Evolutionary conservation across 2,113 vertebrate genomes (phyloP).

Genomic region (Chaetorhynchus papuensis): DNA sequence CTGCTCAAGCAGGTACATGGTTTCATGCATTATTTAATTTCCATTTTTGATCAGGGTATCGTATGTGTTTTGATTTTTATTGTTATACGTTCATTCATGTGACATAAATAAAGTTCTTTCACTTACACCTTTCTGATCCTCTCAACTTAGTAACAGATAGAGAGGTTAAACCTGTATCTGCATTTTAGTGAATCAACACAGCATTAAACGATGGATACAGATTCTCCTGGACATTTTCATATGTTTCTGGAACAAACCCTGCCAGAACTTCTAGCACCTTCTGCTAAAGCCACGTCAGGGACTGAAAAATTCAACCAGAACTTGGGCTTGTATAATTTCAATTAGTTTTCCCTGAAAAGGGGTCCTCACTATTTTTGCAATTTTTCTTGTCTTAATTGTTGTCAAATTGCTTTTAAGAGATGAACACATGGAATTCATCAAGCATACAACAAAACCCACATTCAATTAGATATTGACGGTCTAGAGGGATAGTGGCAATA

Average conservation of each 20-base stretch:
- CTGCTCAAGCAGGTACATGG: background rate
- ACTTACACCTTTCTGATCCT: background rate
- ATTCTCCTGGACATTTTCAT: background rate
- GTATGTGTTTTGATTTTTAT: background rate
- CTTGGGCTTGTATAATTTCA: background rate
- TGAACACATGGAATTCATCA: constrained; percentile 38
- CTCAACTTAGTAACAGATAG: background rate
- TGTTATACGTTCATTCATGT: background rate
- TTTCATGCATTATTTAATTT: background rate
- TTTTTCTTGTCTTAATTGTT: background rate
- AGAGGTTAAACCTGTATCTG: background rate
- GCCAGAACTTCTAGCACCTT: background rate
- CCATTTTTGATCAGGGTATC: background rate
- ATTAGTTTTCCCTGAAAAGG: background rate
- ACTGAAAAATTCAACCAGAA: background rate
- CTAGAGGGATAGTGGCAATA: constrained; percentile 27
- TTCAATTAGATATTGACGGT: constrained; percentile 37
- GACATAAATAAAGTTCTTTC: background rate
- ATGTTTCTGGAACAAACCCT: background rate
- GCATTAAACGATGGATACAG: background rate
- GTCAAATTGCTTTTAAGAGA: constrained; percentile 16
- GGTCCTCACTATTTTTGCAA: background rate
- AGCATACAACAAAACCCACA: constrained; percentile 18
- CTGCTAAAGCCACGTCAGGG: background rate
- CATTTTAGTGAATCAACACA: background rate